Evolutionary conservation across 2,888 invertebrate species (phyloP).

Genomic region (Diaprepes abbreviatus): DNA sequence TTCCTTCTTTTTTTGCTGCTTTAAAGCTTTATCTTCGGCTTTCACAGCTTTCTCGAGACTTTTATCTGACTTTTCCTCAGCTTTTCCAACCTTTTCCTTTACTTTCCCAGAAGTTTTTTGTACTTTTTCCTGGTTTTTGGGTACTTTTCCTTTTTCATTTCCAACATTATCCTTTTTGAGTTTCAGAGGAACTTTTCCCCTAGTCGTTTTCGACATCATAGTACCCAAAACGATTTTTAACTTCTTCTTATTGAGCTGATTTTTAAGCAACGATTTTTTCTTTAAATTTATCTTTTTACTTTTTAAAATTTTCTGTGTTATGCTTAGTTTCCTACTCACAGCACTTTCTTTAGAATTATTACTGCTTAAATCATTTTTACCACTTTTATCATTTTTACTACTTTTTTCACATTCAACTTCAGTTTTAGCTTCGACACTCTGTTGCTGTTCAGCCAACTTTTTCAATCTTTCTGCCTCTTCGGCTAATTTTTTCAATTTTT

Average conservation of each 20-base stretch:
- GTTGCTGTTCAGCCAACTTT: constrained; percentile 40
- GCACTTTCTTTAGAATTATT: constrained; percentile 62
- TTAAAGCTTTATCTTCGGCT: constrained; percentile 12
- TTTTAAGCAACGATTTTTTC: constrained; percentile 66
- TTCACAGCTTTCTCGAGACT: not conserved
- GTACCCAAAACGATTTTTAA: constrained; percentile 53
- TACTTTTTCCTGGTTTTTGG: not conserved
- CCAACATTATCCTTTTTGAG: not conserved
- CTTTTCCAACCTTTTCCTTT: constrained; percentile 12
- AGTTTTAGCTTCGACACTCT: not conserved
- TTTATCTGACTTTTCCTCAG: not conserved
- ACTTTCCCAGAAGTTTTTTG: not conserved
- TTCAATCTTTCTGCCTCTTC: constrained; percentile 57
- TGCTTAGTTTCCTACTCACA: constrained; percentile 64
- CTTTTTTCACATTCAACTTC: not conserved
- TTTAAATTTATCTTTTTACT: constrained; percentile 66
- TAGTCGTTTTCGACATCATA: constrained; percentile 19
- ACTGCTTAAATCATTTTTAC: not conserved
- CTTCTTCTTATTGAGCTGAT: constrained; percentile 66
- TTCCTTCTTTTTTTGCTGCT: not conserved
- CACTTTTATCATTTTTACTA: not conserved
- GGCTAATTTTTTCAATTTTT: constrained; percentile 54
- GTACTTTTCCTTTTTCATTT: not conserved
- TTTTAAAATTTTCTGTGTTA: constrained; percentile 66
- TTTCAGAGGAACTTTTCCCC: not conserved